Evolutionary conservation across 2,797 vertebrate genomes (phyloP), one percentile per base, ranked within the genome.

Genomic region (Alfaro cultratus): DNA sequence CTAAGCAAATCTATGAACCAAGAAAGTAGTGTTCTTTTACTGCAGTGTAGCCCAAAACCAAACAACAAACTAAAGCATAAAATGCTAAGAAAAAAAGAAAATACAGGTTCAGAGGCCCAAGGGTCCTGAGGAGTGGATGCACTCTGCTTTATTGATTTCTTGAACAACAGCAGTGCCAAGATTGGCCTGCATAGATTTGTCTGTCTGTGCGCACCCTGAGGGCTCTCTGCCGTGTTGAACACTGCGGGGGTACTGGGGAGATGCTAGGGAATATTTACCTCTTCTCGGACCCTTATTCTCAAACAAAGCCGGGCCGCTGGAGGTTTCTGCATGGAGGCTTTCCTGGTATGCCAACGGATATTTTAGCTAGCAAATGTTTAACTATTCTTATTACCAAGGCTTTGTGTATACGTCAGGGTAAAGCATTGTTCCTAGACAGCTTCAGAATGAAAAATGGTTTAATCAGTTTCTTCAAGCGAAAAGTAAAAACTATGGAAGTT

Each of bases 291-390:
- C 83, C 29, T 79, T 87, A 81, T 74, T 73, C 70, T 85, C 77
- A 87, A 88, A 93, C 89, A 91, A 90, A 91, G 84, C 85, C 41
- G 10, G 18, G 49, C 82, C 82, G 26, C 90, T 68, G 71, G 79
- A 80, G 87, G 62, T 82, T 83, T 88, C 85, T 90, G 88, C 88
- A 88, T 9, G 75, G 83, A 88, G 83, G 86, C 86, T 80, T 75
- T 86, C 83, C 83, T 31, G 79, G 84, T 88, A 92, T 92, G 89
- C 84, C 45, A 62, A 85, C 39, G 78, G 86, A 88, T 87, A 79
- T 88, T 89, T 92, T 81, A 85, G 85, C 91, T 80, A 82, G 91
- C 80, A 83, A 95, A 94, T 92, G 90, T 93, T 93, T 91, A 91
- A 93, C 91, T 88, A 86, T 87, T 77, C 81, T 88, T 88, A 84